Conservation (phyloP, 35 echinoderm and acorn worm genomes). For the Apostichopus japonicus region DNA sequence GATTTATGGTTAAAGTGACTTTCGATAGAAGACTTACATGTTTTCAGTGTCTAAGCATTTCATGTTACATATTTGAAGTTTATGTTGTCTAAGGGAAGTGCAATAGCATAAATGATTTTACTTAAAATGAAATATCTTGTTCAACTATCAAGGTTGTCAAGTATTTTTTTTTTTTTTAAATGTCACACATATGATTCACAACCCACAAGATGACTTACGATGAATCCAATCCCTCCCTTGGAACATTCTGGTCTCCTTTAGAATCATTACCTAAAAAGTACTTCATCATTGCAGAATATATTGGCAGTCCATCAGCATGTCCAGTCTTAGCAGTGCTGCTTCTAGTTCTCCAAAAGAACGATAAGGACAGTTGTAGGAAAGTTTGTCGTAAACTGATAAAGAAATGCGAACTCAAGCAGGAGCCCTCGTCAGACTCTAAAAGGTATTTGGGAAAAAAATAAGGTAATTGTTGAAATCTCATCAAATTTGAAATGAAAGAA, state of each 20-base stretch:
- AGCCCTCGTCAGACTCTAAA: slow-evolving; percentile 13
- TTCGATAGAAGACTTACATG: too few relatives aligned
- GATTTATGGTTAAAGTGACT: too few relatives aligned
- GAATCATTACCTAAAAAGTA: neutral
- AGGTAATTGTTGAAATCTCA: too few relatives aligned
- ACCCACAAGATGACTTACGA: neutral
- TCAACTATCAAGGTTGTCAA: too few relatives aligned
- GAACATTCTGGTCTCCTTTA: neutral
- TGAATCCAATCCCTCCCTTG: neutral
- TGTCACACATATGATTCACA: neutral
- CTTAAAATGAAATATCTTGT: too few relatives aligned
- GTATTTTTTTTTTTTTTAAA: neutral
- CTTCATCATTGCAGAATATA: slow-evolving; percentile 56
- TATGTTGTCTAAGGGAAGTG: too few relatives aligned
- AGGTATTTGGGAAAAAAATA: neutral
- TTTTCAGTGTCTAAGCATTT: too few relatives aligned
- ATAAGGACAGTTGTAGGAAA: slow-evolving; percentile 46
- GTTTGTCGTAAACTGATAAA: slow-evolving; percentile 63
- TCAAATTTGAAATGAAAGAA: too few relatives aligned
- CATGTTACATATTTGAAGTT: too few relatives aligned
- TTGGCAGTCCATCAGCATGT: slow-evolving; percentile 54
- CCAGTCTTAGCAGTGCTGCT: slow-evolving; percentile 76
- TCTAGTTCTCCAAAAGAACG: slow-evolving; percentile 63
- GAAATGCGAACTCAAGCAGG: slow-evolving; percentile 58
- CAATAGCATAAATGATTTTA: too few relatives aligned